phyloP scores from a whole-genome alignment of 2,888 invertebrate species.

The Morpho achilles region DNA sequence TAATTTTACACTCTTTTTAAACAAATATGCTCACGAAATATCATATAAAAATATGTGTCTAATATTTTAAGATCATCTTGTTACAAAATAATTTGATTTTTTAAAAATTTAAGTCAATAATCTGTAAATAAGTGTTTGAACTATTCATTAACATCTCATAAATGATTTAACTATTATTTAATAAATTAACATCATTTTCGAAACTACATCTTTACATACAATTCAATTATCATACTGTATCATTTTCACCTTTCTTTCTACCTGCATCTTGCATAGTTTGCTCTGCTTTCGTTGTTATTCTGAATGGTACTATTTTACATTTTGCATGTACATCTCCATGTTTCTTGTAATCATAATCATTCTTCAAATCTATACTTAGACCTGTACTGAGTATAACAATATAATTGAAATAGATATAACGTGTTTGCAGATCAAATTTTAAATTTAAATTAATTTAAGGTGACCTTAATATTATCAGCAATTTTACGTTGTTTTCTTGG shows the following conservation, averaged over 20 bases:
- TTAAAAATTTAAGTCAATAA: too few relatives aligned
- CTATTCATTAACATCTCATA: conserved; percentile 8
- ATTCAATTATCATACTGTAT: background rate
- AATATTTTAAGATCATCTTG: too few relatives aligned
- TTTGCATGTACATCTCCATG: conserved; percentile 30
- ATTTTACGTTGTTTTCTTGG: too few relatives aligned
- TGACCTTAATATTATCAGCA: too few relatives aligned
- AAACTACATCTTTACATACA: background rate
- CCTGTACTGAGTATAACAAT: conserved; percentile 11
- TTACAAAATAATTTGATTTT: too few relatives aligned
- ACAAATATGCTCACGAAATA: too few relatives aligned
- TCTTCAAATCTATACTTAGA: conserved; percentile 38
- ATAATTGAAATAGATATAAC: conserved; percentile 21
- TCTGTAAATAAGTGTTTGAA: background rate
- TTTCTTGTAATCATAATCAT: conserved; percentile 23
- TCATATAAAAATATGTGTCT: too few relatives aligned
- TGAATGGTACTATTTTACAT: conserved; percentile 30
- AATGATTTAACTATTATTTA: background rate
- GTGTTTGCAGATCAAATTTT: conserved; percentile 24
- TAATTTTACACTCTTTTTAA: too few relatives aligned
- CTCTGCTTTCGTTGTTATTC: conserved; percentile 56
- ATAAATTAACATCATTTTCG: background rate
- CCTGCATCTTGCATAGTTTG: conserved; percentile 41
- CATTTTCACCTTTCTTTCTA: conserved; percentile 2
- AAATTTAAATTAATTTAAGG: background rate